Evolutionary conservation across 2,113 vertebrate species (phyloP), one percentile per base, ranked within the genome.

Genomic region (Shinisaurus crocodilurus): DNA sequence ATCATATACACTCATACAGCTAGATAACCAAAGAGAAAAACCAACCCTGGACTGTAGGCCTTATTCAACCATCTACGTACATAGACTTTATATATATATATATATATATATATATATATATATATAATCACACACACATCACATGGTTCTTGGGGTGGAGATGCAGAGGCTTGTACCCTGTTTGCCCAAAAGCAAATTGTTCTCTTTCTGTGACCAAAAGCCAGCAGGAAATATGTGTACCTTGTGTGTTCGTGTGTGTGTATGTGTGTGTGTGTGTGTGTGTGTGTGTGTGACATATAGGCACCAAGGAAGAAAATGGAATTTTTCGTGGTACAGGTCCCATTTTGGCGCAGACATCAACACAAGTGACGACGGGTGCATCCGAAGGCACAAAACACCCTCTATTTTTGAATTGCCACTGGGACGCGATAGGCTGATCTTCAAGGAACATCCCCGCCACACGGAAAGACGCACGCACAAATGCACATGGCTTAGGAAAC

Each of bases 21-120:
- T 99, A 99, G 98, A 98, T 98, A 99, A 99, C 98, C 98, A 99
- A 99, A 99, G 98, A 99, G 96, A 98, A 97, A 98, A 99, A 98
- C 98, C 98, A 96, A 94, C 98, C 98, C 98, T 97, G 81, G 45
- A 93, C 89, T 77, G 10, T 0, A 3, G 85, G 90, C 70, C 89
- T 90, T 18, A 8, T 20, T 32, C 5, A 88, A 79, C 12, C 0
- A 0, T 0, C 82, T 0, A 0, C 6, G 16, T 0, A 0, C 10
- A 3, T 45, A 34, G 57, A 43, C 20, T 63, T 23, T 63, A 2
- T 63, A 16, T 23, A 10, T 63, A 10, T 23, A 10, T 63, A 10
- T 63, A 2, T 63, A 16, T 23, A 10, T 63, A 10, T 63, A 2
- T 63, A 16, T 23, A 10, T 63, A 10, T 8, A 18, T 5, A 15